Evolutionary conservation across 2,113 vertebrate species (phyloP), one percentile per base, ranked within the genome.

Genomic region (Passer montanus): DNA sequence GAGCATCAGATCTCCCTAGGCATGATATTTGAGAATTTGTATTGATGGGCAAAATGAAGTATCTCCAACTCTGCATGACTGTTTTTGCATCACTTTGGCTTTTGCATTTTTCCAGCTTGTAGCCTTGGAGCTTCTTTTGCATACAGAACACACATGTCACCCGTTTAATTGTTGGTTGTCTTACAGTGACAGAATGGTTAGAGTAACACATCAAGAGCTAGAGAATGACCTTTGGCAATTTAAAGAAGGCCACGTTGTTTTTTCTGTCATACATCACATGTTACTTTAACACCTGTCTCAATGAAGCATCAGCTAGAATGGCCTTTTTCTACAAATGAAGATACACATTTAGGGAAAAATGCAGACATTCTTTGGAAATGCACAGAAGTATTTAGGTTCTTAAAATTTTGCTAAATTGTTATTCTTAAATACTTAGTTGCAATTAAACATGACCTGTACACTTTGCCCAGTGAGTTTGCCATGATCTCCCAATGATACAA

Each of bases 31-130:
- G 86, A 94, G 69, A 72, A 90, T 75, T 97, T 94, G 60, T 79
- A 93, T 27, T 83, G 93, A 97, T 63, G 47, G 97, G 89, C 46
- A 95, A 96, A 97, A 97, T 50, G 41, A 95, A 74, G 81, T 56
- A 95, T 68, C 91, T 95, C 47, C 75, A 95, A 89, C 66, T 86
- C 93, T 9, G 8, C 28, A 16, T 79, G 87, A 77, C 80, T 91
- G 81, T 39, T 84, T 92, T 92, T 62, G 18, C n/a, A 55, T 49
- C 90, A 81, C 58, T 95, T 90, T 88, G 94, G 64, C 91, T 94
- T 96, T 81, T 31, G 62, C 46, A 53, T 93, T 95, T 95, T 97
- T 89, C 76, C 75, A 92, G 81, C 49, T 80, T 90, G 67, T 92
- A 94, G 87, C 62, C 52, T 90, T 96, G 75, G 84, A 59, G 90